These are phyloP conservation scores for Crotalus adamanteus DNA, from an alignment of 2,797 vertebrate genomes.

Conservation along the genomic window DNA sequence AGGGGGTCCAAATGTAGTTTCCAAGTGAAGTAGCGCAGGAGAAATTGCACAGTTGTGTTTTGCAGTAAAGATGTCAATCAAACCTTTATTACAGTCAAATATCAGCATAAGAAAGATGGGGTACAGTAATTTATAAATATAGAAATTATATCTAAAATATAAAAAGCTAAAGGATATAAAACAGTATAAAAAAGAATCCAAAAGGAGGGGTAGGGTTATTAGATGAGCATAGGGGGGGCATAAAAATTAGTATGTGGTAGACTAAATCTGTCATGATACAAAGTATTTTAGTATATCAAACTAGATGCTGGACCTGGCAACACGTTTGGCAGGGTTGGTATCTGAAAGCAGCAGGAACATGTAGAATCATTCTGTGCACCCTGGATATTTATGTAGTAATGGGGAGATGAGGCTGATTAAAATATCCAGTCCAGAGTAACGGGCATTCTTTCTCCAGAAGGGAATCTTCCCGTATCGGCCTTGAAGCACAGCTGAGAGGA, in stretches of 20 bases:
- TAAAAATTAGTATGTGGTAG: neutral
- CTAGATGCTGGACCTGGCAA: neutral
- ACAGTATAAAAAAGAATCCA: neutral
- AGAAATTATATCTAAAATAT: neutral
- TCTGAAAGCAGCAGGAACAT: neutral
- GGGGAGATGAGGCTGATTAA: neutral
- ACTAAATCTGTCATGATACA: neutral
- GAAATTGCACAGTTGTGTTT: neutral
- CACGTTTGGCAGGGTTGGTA: neutral
- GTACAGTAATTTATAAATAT: neutral
- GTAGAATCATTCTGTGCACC: neutral
- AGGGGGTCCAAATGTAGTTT: neutral
- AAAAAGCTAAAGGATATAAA: neutral
- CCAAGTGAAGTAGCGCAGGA: neutral
- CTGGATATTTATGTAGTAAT: neutral
- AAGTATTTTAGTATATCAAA: neutral
- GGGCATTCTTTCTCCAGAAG: neutral
- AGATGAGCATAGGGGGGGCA: too few relatives aligned
- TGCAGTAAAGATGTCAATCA: neutral
- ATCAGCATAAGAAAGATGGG: neutral
- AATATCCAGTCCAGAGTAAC: neutral
- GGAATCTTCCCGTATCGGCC: neutral
- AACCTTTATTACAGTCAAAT: neutral
- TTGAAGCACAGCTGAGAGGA: neutral
- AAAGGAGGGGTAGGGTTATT: neutral